Percentiles rank a stretch among this genome's conserved stretches.
These are phyloP conservation scores for Crenichthys baileyi DNA, from an alignment of 2,797 vertebrate genomes.

Conservation along the genomic window DNA sequence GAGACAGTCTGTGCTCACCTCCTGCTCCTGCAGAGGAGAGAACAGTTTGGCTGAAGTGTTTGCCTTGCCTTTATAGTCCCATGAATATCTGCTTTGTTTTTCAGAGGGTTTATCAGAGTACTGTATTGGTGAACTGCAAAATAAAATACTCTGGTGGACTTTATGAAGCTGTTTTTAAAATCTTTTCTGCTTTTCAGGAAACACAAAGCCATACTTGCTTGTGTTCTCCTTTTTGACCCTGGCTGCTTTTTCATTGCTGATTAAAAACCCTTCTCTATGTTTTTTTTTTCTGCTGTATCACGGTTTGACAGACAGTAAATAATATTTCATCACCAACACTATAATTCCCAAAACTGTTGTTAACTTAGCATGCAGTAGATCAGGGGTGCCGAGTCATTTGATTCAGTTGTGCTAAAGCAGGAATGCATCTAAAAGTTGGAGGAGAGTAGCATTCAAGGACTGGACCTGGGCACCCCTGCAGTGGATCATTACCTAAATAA, in stretches of 20 bases:
- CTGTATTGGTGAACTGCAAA: background rate
- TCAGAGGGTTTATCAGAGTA: background rate
- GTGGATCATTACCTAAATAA: background rate
- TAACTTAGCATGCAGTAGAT: too few relatives aligned
- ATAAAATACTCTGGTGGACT: background rate
- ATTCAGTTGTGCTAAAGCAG: background rate
- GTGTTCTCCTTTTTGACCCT: too few relatives aligned
- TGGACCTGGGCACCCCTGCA: background rate
- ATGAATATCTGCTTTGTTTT: slow-evolving; percentile 29
- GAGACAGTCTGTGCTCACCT: slow-evolving; percentile 11
- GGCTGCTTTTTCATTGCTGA: too few relatives aligned
- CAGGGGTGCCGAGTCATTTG: background rate
- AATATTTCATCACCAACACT: too few relatives aligned
- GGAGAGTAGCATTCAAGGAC: background rate
- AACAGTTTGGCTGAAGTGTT: slow-evolving; percentile 26
- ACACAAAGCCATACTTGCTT: too few relatives aligned
- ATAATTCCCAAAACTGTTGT: too few relatives aligned
- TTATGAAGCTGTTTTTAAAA: background rate
- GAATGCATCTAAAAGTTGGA: background rate
- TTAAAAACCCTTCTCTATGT: too few relatives aligned
- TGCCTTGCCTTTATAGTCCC: slow-evolving; percentile 10
- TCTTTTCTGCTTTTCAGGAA: background rate
- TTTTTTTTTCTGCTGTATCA: too few relatives aligned
- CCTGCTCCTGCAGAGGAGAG: slow-evolving; percentile 3
- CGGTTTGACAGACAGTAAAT: too few relatives aligned